Base-by-base conservation (phyloP, 2,797 vertebrate species). In the Urocyon cinereoargenteus region DNA sequence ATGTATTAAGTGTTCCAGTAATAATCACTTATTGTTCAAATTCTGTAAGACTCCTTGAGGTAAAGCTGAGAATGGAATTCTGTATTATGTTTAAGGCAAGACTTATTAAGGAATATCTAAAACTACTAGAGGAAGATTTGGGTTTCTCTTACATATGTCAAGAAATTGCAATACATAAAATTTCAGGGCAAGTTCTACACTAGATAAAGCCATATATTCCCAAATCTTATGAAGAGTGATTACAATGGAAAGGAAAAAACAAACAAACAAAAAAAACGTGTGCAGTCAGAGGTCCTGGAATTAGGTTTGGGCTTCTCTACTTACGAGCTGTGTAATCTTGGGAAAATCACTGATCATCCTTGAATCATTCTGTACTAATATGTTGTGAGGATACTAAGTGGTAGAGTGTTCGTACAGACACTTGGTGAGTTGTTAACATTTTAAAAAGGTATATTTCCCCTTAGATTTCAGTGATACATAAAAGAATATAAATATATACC, bases 21-120 rank as follows among this genome's bases (percentile, higher is more conserved):
- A 94, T 96, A 83, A 96, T 88, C 81, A 75, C 26, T 61, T 88
- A 90, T 92, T 97, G 84, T 93, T 94, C 73, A 92, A 75, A 81
- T 95, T 91, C 90, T 96, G 51, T 18, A 13, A 40, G 73, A 75
- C 18, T 87, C 72, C n/a, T 94, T 85, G 75, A 64, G 72, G 26
- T 66, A n/a, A 7, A 82, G 55, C 70, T 53, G n/a, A 95, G 45
- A 93, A 86, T 86, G 34, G 85, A 97, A 95, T 79, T 90, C 26
- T 93, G 8, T 78, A 55, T 61, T 85, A 34, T 4, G 7, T 40
- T 24, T 72, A 88, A 93, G 49, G 45, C 66, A 95, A 81, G 78
- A 40, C 12, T 55, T n/a, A 79, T 55, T n/a, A 79, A 82, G 15
- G 31, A 31, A 2, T 79, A 36, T 4, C 16, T 75, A 79, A 89